A percentile compares a stretch with the other conserved stretches of the same genome.
These are phyloP conservation scores for Ptychochromis oligacanthus DNA, from an alignment of 2,113 vertebrate species.

Conservation along the genomic window DNA sequence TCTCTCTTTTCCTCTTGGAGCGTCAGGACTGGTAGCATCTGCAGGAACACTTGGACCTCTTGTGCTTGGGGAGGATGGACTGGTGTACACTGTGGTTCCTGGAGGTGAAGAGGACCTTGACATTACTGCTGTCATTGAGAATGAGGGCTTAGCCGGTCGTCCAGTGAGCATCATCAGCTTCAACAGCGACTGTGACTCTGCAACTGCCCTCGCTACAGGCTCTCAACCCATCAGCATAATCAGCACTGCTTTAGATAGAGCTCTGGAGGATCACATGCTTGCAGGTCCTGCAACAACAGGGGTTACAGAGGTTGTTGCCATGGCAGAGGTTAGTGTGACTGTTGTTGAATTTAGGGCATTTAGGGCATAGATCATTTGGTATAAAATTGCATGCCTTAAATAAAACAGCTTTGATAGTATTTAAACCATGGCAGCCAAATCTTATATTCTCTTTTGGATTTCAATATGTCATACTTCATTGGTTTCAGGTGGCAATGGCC, in stretches of 20 bases:
- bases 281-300: slow-evolving; percentile 78
- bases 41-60: slow-evolving; percentile 75
- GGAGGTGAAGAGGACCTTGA: slow-evolving; percentile 81
- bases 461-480: background rate
- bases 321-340: slow-evolving; percentile 82
- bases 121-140: slow-evolving; percentile 63
- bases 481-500: slow-evolving; percentile 84
- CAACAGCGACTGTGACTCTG: slow-evolving; percentile 89
- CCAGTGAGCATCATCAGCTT: slow-evolving; percentile 94
- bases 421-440: background rate
- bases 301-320: slow-evolving; percentile 82
- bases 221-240: slow-evolving; percentile 88
- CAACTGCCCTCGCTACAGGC: slow-evolving; percentile 85
- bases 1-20: slow-evolving; percentile 18
- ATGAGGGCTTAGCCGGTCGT: slow-evolving; percentile 83
- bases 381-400: background rate
- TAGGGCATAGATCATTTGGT: background rate
- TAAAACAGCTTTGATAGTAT: background rate
- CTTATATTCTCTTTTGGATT: background rate
- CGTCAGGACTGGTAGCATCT: slow-evolving; percentile 47
- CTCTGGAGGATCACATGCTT: slow-evolving; percentile 13
- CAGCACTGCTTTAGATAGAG: slow-evolving; percentile 83
- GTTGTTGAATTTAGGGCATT: background rate
- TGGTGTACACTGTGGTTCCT: slow-evolving; percentile 85
- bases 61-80: slow-evolving; percentile 86